Evolutionary conservation across 2,888 invertebrate species (phyloP), one percentile per base, ranked within the genome.

Genomic region (Drosophila anomalipes): DNA sequence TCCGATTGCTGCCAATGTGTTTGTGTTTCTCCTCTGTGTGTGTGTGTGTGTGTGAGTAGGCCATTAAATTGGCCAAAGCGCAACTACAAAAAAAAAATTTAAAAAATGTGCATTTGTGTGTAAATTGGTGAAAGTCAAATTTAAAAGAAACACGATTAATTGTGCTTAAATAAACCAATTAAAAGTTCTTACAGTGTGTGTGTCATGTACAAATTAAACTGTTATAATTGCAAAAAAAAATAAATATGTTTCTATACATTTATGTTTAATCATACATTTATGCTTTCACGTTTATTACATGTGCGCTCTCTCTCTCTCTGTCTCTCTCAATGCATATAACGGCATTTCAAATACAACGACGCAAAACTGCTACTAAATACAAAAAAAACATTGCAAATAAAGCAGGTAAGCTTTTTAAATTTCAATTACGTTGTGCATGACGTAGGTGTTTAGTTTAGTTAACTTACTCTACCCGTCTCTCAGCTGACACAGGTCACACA

Each of bases 251-350:
- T 28, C 28, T 28, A 28, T 63, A 37, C 26, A 58, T 59, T 32
- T 4, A 35, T 64, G 61, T 47, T 57, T 60, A 65, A 70, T 81
- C 56, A 61, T 84, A 58, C 65, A 67, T 69, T 49, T 64, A 63
- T 74, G 56, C 58, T 82, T 71, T 82, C 49, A 70, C 81, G 73
- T 77, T 79, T 70, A 73, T 85, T 89, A 62, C 82, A 89, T 86
- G 82, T 83, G 79, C 60, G 68, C 65, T 37, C 54, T 30, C 51
- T 22, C 51, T 22, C 22, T 59, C 32, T 22, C 61, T 41, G 33
- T 32, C 19, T 44, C 51, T 19, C 5, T 22, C 16, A 57, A 60
- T 69, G 64, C 60, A 74, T 22, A 63, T 72, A 75, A 81, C 79
- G 81, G 81, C 35, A 68, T 58, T 70, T 54, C 41, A 67, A 74